Evolutionary conservation across 37 sponge, comb jelly and placozoan genomes (phyloP), one percentile per base, ranked within the genome.

Genomic region (Diacarnus erythraeanus): DNA sequence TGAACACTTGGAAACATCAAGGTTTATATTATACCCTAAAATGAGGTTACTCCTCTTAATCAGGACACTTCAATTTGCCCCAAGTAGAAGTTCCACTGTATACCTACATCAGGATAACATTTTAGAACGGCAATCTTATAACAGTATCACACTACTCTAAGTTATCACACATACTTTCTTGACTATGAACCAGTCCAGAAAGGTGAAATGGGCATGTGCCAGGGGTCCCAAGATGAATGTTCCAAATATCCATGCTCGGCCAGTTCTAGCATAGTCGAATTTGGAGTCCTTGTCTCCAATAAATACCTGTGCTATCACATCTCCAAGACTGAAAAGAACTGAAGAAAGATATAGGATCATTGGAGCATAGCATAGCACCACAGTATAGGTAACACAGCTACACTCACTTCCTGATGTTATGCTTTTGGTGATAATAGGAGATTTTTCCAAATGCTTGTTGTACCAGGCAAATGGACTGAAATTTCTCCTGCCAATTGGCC

Each of bases 391-490:
- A 35, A 33, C 37, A 41, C 5, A 42, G 3, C 18, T 25, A 57
- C 35, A 3, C 71, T 59, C 22, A 85, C 91, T 64, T 74, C 91
- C 91, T 1, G 86, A 80, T n/a, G 91, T 90, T 33, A 90, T 90
- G 69, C 71, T 59, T 68, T 90, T 90, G 26, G 86, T 86, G 63
- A 81, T 29, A 3, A 90, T n/a, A 10, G 91, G 91, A 25, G 86
- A 30, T 58, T 38, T 80, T 42, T 75, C 63, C 57, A 90, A 42
- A 63, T 80, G 44, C 26, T 64, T 60, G 66, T 90, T 90, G 86
- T 90, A 90, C 91, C 91, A 90, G 2, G 86, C 81, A 70, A 90
- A 26, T 25, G 82, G 82, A 51, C 82, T 69, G 43, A 87, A 87
- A 42, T 58, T 67, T 33, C 87, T 43, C 23, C 70, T 33, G 61